Percentiles rank a stretch among this genome's conserved stretches.
phyloP scores from a whole-genome alignment of 2,797 vertebrate genomes.

The Atherinosoma microstoma region DNA sequence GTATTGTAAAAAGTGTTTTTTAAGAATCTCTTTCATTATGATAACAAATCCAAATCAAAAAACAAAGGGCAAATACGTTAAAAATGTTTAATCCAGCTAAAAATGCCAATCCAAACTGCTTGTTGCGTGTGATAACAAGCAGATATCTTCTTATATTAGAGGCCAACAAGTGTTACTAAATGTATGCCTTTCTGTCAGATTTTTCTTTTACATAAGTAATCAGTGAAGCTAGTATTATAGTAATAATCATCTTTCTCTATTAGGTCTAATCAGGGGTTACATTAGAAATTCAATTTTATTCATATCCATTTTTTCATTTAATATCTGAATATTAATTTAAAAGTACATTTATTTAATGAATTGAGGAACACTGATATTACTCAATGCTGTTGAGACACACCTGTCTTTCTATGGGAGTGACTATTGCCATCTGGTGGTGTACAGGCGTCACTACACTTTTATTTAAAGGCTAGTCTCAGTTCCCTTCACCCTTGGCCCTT shows the following conservation, averaged over 20 bases:
- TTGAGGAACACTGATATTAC: background rate
- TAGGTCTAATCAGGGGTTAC: background rate
- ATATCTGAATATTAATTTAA: background rate
- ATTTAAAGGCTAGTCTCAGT: background rate
- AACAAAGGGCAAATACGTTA: background rate
- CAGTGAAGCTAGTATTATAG: no score
- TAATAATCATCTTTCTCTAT: background rate
- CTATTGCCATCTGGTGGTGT: constrained; percentile 53
- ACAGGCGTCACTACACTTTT: constrained; percentile 14
- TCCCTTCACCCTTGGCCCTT: no score
- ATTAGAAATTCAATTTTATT: background rate
- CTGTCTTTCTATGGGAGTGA: background rate
- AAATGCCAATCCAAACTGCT: background rate
- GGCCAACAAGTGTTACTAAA: background rate
- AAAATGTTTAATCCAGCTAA: background rate
- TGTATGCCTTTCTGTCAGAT: background rate
- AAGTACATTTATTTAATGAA: background rate
- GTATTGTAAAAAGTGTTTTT: background rate
- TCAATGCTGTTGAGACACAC: background rate
- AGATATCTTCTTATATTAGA: background rate
- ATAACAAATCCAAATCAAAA: background rate
- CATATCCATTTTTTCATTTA: background rate
- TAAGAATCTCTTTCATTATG: background rate
- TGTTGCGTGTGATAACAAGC: background rate
- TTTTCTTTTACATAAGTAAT: no score